Percentiles rank a stretch among this genome's conserved stretches.
phyloP scores from a whole-genome alignment of 2,113 vertebrate genomes.

The Ictalurus furcatus region DNA sequence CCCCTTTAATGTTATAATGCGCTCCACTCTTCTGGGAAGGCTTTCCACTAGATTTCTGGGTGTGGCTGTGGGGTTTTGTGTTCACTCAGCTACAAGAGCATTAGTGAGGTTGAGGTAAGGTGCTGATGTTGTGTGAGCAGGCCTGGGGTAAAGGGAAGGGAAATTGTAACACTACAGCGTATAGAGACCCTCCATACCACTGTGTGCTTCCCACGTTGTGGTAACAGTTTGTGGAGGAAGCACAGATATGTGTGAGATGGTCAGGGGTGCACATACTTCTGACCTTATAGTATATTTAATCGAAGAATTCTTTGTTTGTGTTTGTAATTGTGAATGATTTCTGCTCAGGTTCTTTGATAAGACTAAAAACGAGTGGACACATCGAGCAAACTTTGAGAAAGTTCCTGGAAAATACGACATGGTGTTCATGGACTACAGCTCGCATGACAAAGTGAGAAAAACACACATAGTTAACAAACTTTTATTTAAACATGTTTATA shows the following conservation, averaged over 20 bases:
- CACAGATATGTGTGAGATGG: background rate
- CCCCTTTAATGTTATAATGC: background rate
- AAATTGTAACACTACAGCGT: too few species aligned
- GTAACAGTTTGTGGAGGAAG: too few species aligned
- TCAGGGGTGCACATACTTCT: background rate
- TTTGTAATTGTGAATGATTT: background rate
- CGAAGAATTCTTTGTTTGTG: background rate
- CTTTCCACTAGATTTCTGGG: background rate
- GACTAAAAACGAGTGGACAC: conserved; percentile 86
- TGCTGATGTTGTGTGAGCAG: too few species aligned
- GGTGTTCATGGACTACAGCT: conserved; percentile 82
- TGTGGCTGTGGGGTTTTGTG: background rate
- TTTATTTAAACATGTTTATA: background rate
- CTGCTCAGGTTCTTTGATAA: conserved; percentile 83
- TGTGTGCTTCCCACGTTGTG: too few species aligned
- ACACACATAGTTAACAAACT: too few species aligned
- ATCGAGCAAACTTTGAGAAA: conserved; percentile 78
- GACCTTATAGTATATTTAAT: background rate
- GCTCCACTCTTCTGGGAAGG: background rate
- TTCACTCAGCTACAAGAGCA: background rate
- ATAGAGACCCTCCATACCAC: too few species aligned
- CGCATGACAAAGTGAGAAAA: conserved; percentile 59
- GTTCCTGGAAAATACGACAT: conserved; percentile 86
- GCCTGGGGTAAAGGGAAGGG: too few species aligned
- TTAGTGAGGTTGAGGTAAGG: too few species aligned